phyloP scores from a whole-genome alignment of 1,140 invertebrate genomes.

The Paracyclopina nana region DNA sequence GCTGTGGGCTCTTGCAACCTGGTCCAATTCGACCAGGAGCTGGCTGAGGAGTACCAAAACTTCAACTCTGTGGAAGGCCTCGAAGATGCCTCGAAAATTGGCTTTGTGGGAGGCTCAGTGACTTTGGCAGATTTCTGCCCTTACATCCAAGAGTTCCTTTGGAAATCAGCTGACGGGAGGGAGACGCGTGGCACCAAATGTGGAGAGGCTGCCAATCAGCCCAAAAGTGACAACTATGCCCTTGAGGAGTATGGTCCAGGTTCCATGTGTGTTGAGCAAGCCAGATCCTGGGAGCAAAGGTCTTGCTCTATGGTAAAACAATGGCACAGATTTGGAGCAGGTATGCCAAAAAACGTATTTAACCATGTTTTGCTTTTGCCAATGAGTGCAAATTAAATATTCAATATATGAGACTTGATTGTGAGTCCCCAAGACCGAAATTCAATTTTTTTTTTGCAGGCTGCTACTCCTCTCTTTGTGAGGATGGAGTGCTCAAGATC shows the following conservation, averaged over 20 bases:
- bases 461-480: too few relatives aligned
- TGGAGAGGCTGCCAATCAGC: slow-evolving; percentile 3
- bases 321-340: slow-evolving; percentile 88
- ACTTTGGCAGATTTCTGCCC: slow-evolving; percentile 91
- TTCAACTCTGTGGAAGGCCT: slow-evolving; percentile 41
- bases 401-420: too few relatives aligned
- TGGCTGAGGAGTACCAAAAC: slow-evolving; percentile 59
- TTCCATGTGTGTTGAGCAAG: slow-evolving; percentile 76
- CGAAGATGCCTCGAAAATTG: slow-evolving; percentile 25
- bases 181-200: background rate
- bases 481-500: background rate
- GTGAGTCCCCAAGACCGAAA: too few relatives aligned
- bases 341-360: too few relatives aligned
- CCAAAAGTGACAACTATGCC: slow-evolving; percentile 71
- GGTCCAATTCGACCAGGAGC: slow-evolving; percentile 48
- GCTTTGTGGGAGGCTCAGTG: slow-evolving; percentile 63
- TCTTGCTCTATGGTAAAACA: slow-evolving; percentile 61
- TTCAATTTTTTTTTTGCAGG: too few relatives aligned
- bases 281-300: slow-evolving; percentile 60
- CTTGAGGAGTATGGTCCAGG: slow-evolving; percentile 65
- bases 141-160: slow-evolving; percentile 90
- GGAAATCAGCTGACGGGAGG: slow-evolving; percentile 69
- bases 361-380: too few relatives aligned
- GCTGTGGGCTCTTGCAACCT: slow-evolving; percentile 92
- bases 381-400: slow-evolving; percentile 50